Conservation (phyloP, 2,797 vertebrate species). For the Scomberomorus guttatus region DNA sequence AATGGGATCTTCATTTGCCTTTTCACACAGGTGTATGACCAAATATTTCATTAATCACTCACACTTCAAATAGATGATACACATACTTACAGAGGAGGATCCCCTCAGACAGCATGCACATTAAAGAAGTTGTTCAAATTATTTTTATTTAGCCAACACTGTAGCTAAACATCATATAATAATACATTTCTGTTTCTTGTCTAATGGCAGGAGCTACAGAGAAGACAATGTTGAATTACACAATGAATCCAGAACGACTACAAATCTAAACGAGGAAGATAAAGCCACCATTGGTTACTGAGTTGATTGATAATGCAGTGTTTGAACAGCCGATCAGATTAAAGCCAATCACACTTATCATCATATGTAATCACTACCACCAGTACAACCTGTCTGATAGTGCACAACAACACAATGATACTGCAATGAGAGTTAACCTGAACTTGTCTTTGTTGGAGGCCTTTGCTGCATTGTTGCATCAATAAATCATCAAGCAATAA, state of each 20-base stretch:
- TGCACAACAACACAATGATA: neutral
- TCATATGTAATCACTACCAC: neutral
- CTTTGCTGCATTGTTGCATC: constrained; percentile 25
- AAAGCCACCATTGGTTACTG: constrained; percentile 66
- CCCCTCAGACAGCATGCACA: constrained; percentile 45
- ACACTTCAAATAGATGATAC: neutral
- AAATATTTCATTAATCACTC: neutral
- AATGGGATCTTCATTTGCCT: neutral
- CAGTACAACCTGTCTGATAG: neutral
- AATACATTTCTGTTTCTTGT: constrained; percentile 15
- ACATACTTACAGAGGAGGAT: neutral
- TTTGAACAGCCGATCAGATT: constrained; percentile 29
- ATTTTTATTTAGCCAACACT: constrained; percentile 21
- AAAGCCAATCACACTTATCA: constrained; percentile 3
- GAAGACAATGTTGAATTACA: constrained; percentile 14
- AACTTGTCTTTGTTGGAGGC: constrained; percentile 35
- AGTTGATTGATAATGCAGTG: constrained; percentile 35
- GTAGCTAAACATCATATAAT: constrained; percentile 39
- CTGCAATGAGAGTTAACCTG: constrained; percentile 22
- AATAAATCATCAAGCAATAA: constrained; percentile 66
- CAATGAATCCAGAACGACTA: constrained; percentile 12
- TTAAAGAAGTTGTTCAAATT: constrained; percentile 25
- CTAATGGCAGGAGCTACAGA: constrained; percentile 12
- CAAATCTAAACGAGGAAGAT: constrained; percentile 29
- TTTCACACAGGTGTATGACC: constrained; percentile 1